phyloP scores from a whole-genome alignment of 2,113 vertebrate species.

The Psilopsiagon aurifrons region DNA sequence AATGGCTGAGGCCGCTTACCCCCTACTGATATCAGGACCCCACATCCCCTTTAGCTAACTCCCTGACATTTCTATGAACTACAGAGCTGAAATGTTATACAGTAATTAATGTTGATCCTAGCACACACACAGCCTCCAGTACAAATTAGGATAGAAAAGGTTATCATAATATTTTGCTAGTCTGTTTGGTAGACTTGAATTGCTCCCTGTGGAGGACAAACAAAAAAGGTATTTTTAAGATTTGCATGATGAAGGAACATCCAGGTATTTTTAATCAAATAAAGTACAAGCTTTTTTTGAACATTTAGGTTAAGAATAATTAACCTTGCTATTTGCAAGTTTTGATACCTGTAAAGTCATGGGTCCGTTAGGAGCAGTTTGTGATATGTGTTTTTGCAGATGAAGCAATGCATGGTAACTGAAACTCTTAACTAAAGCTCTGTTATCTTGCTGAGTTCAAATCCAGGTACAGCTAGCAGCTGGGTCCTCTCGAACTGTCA shows the following conservation, averaged over 20 bases:
- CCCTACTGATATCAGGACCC: constrained; percentile 71
- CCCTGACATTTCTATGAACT: constrained; percentile 85
- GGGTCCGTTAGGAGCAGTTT: background rate
- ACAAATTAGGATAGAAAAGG: constrained; percentile 93
- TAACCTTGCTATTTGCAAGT: background rate
- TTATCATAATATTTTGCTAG: constrained; percentile 93
- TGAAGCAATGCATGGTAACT: constrained; percentile 1
- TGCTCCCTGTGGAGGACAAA: constrained; percentile 80
- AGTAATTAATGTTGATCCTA: constrained; percentile 90
- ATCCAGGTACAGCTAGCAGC: constrained; percentile 82
- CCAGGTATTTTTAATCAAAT: constrained; percentile 40
- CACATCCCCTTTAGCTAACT: constrained; percentile 75
- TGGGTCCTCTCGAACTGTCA: constrained; percentile 80
- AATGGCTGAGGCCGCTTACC: constrained; percentile 59
- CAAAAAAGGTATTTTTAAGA: constrained; percentile 74
- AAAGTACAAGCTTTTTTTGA: constrained; percentile 26
- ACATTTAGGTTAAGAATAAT: constrained; percentile 18
- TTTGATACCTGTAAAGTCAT: background rate
- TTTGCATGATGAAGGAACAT: constrained; percentile 34
- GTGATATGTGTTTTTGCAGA: background rate
- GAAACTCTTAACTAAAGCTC: constrained; percentile 56
- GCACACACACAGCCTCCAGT: constrained; percentile 83
- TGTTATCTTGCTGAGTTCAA: constrained; percentile 78
- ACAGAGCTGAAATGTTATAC: constrained; percentile 85
- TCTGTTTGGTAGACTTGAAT: constrained; percentile 83